These are phyloP conservation scores for Parascotia fuliginaria DNA, from an alignment of 2,888 invertebrate genomes.

Conservation along the genomic window DNA sequence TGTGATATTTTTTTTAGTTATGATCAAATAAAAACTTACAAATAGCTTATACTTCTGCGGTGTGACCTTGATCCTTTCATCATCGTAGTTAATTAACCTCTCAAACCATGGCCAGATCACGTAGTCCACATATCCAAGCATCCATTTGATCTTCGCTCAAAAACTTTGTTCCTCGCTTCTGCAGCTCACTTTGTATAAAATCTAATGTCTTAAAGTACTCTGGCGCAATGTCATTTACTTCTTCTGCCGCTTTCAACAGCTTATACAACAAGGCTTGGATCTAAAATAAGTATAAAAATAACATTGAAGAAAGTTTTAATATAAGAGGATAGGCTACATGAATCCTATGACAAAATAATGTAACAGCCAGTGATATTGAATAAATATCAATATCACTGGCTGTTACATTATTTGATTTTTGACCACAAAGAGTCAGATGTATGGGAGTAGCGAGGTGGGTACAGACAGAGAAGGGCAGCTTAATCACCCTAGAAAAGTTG, in stretches of 20 bases:
- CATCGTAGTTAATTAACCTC: slow-evolving; percentile 79
- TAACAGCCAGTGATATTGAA: too few relatives aligned
- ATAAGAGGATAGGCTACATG: too few relatives aligned
- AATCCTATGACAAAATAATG: too few relatives aligned
- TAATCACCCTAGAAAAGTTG: too few relatives aligned
- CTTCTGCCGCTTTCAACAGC: slow-evolving; percentile 52
- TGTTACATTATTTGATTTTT: too few relatives aligned
- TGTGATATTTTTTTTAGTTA: too few relatives aligned
- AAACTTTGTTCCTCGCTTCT: slow-evolving; percentile 85
- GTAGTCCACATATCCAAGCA: slow-evolving; percentile 92
- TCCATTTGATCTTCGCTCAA: slow-evolving; percentile 87
- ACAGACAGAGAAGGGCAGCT: too few relatives aligned
- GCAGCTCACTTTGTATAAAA: slow-evolving; percentile 87
- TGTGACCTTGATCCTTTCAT: slow-evolving; percentile 80
- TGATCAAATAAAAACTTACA: slow-evolving; percentile 53
- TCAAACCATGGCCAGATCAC: slow-evolving; percentile 96
- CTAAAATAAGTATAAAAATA: too few relatives aligned
- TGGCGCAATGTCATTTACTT: slow-evolving; percentile 56
- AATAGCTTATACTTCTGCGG: slow-evolving; percentile 77
- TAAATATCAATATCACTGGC: too few relatives aligned
- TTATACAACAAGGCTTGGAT: slow-evolving; percentile 56
- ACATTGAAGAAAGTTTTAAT: too few relatives aligned
- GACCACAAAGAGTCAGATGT: too few relatives aligned
- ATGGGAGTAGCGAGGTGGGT: too few relatives aligned
- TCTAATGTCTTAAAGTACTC: slow-evolving; percentile 76